Evolutionary conservation across 2,888 invertebrate genomes (phyloP).

Genomic region (Lithophane leautieri): DNA sequence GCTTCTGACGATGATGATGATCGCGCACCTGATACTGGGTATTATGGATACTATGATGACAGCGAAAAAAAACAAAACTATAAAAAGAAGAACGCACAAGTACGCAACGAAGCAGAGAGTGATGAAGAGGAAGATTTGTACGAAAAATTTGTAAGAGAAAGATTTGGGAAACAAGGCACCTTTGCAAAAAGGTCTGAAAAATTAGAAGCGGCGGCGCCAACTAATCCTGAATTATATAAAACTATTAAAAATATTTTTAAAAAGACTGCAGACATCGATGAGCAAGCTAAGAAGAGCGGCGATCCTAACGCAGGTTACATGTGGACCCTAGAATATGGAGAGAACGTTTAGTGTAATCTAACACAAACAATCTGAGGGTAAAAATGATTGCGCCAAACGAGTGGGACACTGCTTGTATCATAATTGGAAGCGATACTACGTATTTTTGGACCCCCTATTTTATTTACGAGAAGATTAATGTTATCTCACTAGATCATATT

Average conservation of each 20-base stretch:
- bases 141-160: constrained; percentile 87
- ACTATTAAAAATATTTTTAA: constrained; percentile 83
- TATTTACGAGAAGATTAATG: constrained; percentile 29
- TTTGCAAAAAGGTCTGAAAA: constrained; percentile 81
- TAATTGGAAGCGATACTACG: background rate
- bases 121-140: constrained; percentile 82
- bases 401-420: background rate
- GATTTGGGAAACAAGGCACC: constrained; percentile 84
- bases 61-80: constrained; percentile 71
- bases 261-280: constrained; percentile 81
- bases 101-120: constrained; percentile 69
- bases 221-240: constrained; percentile 78
- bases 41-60: constrained; percentile 63
- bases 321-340: constrained; percentile 90
- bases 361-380: background rate
- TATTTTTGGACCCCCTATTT: background rate
- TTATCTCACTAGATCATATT: constrained; percentile 37
- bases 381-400: background rate
- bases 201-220: constrained; percentile 70
- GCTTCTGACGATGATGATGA: constrained; percentile 62
- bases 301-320: constrained; percentile 88
- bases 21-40: constrained; percentile 64
- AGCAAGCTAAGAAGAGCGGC: constrained; percentile 82
- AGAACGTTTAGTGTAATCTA: constrained; percentile 76
- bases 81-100: constrained; percentile 72